A percentile compares a stretch with the other conserved stretches of the same genome.
Evolutionary conservation across 2,797 vertebrate genomes (phyloP).

Genomic region (Nasua narica): DNA sequence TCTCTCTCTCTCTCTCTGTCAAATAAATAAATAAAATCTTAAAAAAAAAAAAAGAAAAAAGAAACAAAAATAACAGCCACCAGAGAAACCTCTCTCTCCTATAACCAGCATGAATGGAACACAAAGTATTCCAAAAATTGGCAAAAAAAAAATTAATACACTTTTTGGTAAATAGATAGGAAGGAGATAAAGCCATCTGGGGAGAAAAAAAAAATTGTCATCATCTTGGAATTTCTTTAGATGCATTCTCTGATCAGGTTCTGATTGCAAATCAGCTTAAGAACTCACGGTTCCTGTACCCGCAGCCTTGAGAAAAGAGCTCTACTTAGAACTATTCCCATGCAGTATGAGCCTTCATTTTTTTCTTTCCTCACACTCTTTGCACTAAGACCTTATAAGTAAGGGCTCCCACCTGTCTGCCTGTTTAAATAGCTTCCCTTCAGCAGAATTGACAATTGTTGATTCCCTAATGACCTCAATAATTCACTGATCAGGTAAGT

Average conservation of each 20-base stretch:
- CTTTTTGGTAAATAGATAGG: not conserved
- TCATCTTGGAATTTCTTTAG: not conserved
- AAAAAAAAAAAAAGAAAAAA: too few species aligned
- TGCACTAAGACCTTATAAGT: not conserved
- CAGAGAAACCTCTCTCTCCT: not conserved
- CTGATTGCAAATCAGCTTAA: not conserved
- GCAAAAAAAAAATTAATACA: not conserved
- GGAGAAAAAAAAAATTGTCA: not conserved
- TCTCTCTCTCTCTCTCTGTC: too few species aligned
- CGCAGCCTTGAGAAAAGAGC: not conserved
- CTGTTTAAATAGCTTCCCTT: not conserved
- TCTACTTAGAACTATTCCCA: not conserved
- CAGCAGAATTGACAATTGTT: not conserved
- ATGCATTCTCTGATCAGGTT: not conserved
- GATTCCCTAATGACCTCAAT: not conserved
- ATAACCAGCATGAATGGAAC: not conserved
- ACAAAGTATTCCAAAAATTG: not conserved
- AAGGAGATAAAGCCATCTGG: not conserved
- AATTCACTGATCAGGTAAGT: not conserved
- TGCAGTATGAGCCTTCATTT: not conserved
- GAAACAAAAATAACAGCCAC: not conserved
- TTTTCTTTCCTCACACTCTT: not conserved
- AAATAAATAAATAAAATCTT: too few species aligned
- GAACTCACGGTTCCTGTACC: not conserved
- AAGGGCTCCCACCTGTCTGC: not conserved